Evolutionary conservation across 2,888 invertebrate species (phyloP), one percentile per base, ranked within the genome.

Genomic region (Psylliodes chrysocephalus): DNA sequence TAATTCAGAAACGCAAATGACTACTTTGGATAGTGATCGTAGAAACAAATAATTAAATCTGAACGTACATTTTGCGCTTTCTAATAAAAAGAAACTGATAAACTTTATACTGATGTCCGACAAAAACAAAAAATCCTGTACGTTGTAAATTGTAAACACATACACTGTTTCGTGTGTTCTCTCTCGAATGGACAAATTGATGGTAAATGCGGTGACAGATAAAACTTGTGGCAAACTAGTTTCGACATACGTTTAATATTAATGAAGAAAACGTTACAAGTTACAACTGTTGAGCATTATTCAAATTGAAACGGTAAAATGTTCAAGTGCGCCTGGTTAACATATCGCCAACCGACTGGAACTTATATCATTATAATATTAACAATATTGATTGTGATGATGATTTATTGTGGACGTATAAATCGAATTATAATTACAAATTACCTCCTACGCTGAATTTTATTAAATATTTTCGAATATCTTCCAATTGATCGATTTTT

Each of bases 181-280:
- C 19, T 15, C n/a, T 49, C 15, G 25, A 49, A 28, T 6, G 28
- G 49, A 49, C 49, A 49, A 49, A 49, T 49, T 30, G 28, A 49
- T 49, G 49, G 28, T 15, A 49, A 49, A 30, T 49, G 49, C 17
- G 30, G 28, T 49, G 49, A 25, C 49, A 49, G 12, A 17, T 49
- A 15, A 49, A 49, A 49, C 49, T 49, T 49, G 49, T 30, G 15
- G 28, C 28, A 49, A 49, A 49, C 28, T 28, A 49, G 49, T 49
- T 49, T 28, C 49, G 28, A 49, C 49, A 49, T 49, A 49, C 49
- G 49, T 49, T 49, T 49, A 49, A 49, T 49, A 49, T 49, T 49
- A 49, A 49, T 49, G 49, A 30, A 49, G 49, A 28, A 49, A 49
- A 49, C 28, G 49, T 30, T 49, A 49, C 44, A 44, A 44, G 44